Base-by-base conservation (phyloP, 1,140 invertebrate genomes). In the Lineus longissimus region DNA sequence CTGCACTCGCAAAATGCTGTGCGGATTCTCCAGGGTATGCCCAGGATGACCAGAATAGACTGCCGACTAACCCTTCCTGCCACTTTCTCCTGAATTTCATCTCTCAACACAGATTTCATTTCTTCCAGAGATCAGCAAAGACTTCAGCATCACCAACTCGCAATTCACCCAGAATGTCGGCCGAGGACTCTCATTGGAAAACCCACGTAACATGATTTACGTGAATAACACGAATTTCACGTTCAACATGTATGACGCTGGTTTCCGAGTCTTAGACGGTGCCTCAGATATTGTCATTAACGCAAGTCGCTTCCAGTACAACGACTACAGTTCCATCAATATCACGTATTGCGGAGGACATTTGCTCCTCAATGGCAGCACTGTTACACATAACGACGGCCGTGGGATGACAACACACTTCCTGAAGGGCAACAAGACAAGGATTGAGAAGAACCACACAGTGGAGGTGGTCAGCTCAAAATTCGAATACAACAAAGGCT, bases 301-400 rank as follows among this genome's bases (percentile, higher is more conserved):
- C 59, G 74, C 75, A 51, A 76, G 75, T 2, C 51, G 68, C 1
- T 43, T 82, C 27, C 66, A 72, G 55, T 55, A 73, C 13, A 82
- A 82, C 63, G 51, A 36, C 23, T 66, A 70, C 13, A 62, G 66
- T 62, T 79, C 77, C 15, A 64, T 81, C 23, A 95, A 96, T 71
- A 89, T 97, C 2, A 95, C 94, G 0, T 92, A 93, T 62, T 90
- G 91, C 0, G 94, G 95, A 0, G 95, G 95, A 2, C 89, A 89
- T 64, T 85, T 91, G 58, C 94, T 98, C 72, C 85, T 98, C 40
- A 95, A 94, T 13, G 84, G 87, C 72, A 90, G 89, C 30, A 47
- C 89, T 85, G 65, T 95, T 87, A 65, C 70, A 33, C 31, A 64
- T 1, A 81, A 80, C 57, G 61, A 74, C 22, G 80, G 78, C 22